These are phyloP conservation scores for Lytechinus pictus DNA, from an alignment of 35 echinoderm and acorn worm species.

Conservation along the genomic window DNA sequence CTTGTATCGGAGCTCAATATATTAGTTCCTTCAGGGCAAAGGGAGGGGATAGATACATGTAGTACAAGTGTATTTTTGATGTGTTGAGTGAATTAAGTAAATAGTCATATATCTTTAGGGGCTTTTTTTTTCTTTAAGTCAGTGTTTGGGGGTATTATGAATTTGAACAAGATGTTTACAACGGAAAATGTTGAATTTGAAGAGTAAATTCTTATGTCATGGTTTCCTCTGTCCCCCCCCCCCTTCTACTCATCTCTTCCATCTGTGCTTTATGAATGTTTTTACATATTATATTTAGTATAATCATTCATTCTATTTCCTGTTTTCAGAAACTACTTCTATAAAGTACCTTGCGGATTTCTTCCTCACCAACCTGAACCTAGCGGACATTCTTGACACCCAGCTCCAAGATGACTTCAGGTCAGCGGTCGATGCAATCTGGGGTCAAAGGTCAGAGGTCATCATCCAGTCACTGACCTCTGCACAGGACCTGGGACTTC, in stretches of 20 bases:
- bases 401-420: constrained; percentile 46
- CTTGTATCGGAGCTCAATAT: neutral
- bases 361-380: constrained; percentile 65
- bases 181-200: neutral
- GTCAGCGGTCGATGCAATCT: neutral
- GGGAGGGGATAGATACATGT: neutral
- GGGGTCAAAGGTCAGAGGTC: constrained; percentile 47
- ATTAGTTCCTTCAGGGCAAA: neutral
- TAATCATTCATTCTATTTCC: neutral
- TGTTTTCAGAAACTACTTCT: neutral
- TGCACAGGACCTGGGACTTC: constrained; percentile 19
- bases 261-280: neutral
- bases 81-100: neutral
- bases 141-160: neutral
- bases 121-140: neutral
- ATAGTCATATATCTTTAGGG: neutral
- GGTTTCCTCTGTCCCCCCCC: too few species aligned
- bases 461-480: constrained; percentile 48
- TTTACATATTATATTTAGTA: neutral
- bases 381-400: constrained; percentile 50
- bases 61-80: constrained; percentile 5
- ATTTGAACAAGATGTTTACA: neutral
- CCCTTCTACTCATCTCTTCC: neutral
- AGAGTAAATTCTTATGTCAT: neutral
- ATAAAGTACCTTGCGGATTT: constrained; percentile 10